A percentile compares a stretch with the other conserved stretches of the same genome.
phyloP scores from a whole-genome alignment of 1,140 invertebrate species.

The Drosophila triauraria region DNA sequence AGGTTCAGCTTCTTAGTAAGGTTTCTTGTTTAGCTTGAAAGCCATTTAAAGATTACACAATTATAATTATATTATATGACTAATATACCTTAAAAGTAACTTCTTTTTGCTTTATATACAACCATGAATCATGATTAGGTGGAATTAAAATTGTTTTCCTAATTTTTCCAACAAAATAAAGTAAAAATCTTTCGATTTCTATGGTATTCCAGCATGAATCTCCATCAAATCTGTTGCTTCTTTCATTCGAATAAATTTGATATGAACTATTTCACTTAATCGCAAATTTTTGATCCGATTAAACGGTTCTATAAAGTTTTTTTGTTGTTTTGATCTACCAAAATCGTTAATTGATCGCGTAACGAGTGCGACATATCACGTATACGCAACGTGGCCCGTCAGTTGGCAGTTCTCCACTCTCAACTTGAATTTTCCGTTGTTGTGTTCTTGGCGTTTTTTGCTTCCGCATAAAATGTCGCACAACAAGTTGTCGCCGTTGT shows the following conservation, averaged over 20 bases:
- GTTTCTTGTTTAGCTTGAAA: not conserved
- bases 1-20: not conserved
- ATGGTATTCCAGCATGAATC: not conserved
- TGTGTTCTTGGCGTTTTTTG: constrained; percentile 49
- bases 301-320: constrained; percentile 14
- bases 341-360: constrained; percentile 24
- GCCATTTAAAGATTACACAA: too few relatives aligned
- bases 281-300: not conserved
- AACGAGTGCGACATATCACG: constrained; percentile 66
- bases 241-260: not conserved
- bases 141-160: not conserved
- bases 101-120: too few relatives aligned
- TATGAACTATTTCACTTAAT: not conserved
- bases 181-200: not conserved
- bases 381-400: constrained; percentile 61
- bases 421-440: constrained; percentile 31
- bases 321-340: not conserved
- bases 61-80: not conserved
- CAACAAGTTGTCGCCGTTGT: constrained; percentile 63
- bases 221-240: not conserved
- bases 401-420: constrained; percentile 21
- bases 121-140: not conserved
- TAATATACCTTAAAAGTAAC: too few relatives aligned
- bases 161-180: not conserved
- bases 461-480: constrained; percentile 71